Base-by-base conservation (phyloP, 2,888 invertebrate species). In the Hesperia comma region DNA sequence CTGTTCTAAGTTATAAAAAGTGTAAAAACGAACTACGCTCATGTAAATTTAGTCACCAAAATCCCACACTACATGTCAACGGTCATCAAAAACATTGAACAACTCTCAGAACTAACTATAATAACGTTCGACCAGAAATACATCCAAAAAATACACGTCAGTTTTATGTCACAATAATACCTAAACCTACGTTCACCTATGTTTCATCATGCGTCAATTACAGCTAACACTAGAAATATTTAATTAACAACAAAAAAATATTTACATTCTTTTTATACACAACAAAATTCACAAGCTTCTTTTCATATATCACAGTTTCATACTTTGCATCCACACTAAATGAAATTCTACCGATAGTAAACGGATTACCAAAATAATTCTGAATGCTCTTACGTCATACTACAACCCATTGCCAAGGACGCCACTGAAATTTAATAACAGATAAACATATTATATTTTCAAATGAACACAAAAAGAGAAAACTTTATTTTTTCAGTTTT, bases 241-340 rank as follows among this genome's bases (percentile, higher is more conserved):
- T 58, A 58, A 58, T 55, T 55, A 61, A 33, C 33, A 40, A 61
- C 55, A 37, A 67, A 60, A 33, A 32, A 41, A 55, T 70, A 61
- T 64, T 69, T 72, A 73, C 78, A 81, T 78, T 26, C 17, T 60
- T 26, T 73, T 76, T 75, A 75, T 76, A 76, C 72, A 76, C 73
- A 81, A 82, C 85, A 79, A 78, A 51, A 80, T 82, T 82, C 82
- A 85, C 86, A 86, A 84, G 79, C 83, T 74, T 80, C 71, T 77
- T 79, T 72, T 76, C 68, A 60, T 68, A 77, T 89, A 89, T 90
- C 89, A 90, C 90, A 90, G 90, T 85, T 85, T 79, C 84, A 86
- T 85, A 82, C 80, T 83, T 83, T 83, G 82, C 88, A 86, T 86
- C 83, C 87, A 84, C 83, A 78, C 85, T 54, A 51, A 51, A 63